phyloP scores from a whole-genome alignment of 2,888 invertebrate species.

The Itoplectis maculator region DNA sequence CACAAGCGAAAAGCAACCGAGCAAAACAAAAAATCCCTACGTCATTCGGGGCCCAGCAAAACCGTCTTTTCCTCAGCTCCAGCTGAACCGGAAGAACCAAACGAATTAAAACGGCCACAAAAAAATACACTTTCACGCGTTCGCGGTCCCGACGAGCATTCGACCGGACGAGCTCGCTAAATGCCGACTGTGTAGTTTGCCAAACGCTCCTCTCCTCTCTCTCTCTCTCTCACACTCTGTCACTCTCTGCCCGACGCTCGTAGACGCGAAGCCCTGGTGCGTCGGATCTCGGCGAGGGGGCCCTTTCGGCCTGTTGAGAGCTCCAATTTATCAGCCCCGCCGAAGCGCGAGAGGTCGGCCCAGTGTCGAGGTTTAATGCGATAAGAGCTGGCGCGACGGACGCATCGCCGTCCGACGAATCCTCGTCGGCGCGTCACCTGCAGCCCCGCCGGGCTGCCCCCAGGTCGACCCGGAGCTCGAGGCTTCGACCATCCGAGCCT shows the following conservation, averaged over 20 bases:
- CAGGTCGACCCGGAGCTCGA: not conserved
- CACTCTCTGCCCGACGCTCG: too few relatives aligned
- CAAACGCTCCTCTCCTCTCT: not conserved
- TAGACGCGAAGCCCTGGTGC: slow-evolving; percentile 2
- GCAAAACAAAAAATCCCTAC: slow-evolving; percentile 33
- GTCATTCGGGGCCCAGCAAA: slow-evolving; percentile 58
- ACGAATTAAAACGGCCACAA: not conserved
- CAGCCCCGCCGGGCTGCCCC: not conserved
- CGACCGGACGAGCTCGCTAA: slow-evolving; percentile 25
- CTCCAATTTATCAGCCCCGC: slow-evolving; percentile 8
- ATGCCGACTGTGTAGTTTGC: slow-evolving; percentile 5
- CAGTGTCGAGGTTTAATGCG: slow-evolving; percentile 19
- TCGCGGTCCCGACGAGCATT: slow-evolving; percentile 11
- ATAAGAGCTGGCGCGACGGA: slow-evolving; percentile 10
- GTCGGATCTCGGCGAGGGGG: not conserved
- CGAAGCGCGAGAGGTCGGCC: slow-evolving; percentile 7
- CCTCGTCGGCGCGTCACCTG: slow-evolving; percentile 9
- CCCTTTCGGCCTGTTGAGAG: slow-evolving; percentile 26
- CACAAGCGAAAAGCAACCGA: not conserved
- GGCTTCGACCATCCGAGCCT: not conserved
- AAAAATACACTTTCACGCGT: slow-evolving; percentile 6
- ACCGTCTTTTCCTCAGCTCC: slow-evolving; percentile 19
- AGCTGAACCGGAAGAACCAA: not conserved
- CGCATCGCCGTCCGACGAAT: not conserved
- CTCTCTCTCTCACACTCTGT: too few relatives aligned